Base-by-base conservation (phyloP, 1,140 invertebrate genomes). In the Vollenhovia emeryi region DNA sequence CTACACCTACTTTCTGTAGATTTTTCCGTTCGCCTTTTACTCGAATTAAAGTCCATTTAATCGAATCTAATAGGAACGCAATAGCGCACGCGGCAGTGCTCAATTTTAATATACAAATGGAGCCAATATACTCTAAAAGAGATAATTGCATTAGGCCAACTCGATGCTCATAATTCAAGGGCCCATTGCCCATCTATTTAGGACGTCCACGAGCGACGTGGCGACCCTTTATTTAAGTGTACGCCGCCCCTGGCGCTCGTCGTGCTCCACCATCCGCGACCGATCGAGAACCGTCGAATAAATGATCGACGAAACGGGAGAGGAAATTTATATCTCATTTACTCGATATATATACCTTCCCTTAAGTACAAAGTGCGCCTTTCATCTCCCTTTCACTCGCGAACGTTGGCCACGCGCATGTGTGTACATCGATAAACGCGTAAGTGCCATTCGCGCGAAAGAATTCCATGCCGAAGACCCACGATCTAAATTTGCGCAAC, bases 61-160 rank as follows among this genome's bases (percentile, higher is more conserved):
- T 93, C 91, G 89, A 75, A 80, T 50, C 24, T 57, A 11, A 75
- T 68, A 45, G 4, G 8, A 30, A 43, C 30, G 21, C 36, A 59
- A 24, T 18, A 8, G 55, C 9, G 8, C 62, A 73, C 76, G 83
- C 75, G 87, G 84, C 85, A 40, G 84, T 88, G 89, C 87, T 91
- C 92, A 91, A 94, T 88, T 93, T 93, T 93, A 94, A 94, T 94
- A 93, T 84, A 91, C 88, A 93, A 94, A 94, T 94, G 93, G 92
- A 93, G 90, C 86, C 89, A 92, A 93, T 93, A 92, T 78, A 85
- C 90, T 91, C 79, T 87, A 89, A 89, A 90, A 90, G 91, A 90
- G 91, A 93, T 94, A 94, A 94, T 94, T 92, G 91, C 93, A 92
- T 92, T 93, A 92, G 89, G 80, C 82, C 83, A 71, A 80, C 60